Evolutionary conservation across 1,140 invertebrate genomes (phyloP), one percentile per base, ranked within the genome.

Genomic region (Drosophila willistoni): DNA sequence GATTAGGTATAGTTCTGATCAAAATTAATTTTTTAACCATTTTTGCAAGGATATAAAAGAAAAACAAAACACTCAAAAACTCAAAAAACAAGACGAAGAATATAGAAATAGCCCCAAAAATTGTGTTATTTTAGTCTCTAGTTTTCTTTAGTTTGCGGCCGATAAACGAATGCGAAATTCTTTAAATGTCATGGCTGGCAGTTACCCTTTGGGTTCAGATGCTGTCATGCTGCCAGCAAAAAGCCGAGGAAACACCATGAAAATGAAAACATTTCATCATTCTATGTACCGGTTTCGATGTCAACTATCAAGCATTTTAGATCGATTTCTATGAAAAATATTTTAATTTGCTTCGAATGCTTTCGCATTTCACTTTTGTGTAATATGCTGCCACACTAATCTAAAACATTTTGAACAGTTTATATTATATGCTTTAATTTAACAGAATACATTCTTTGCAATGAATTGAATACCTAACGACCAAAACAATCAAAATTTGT

Each of bases 101-200:
- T 1, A 29, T 25, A 25, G 22, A 25, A 25, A 25, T 84, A 81
- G 75, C 71, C 72, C 68, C 76, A 79, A 83, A 77, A 77, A 81
- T 78, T 71, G 79, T 25, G 34, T 34, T 29, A 22, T 19, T 69
- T 34, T 41, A 66, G 68, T 17, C 67, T 51, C 51, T 25, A 13
- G 9, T 68, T 39, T 39, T 61, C 14, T n/a, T n/a, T 7, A n/a
- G 22, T 13, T 25, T 68, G 66, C 41, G 25, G 60, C 25, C 22
- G 77, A 66, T 73, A 70, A 78, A 81, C 71, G 78, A 78, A 79
- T 85, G 79, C 71, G 78, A 85, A 85, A 82, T 86, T 86, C 83
- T 79, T 69, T 56, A 86, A 85, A 85, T 85, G 82, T 85, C 82
- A 86, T 75, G 82, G 82, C 75, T 85, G 79, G 83, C 82, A 85